Evolutionary conservation across 2,797 vertebrate species (phyloP).

Genomic region (Gallinago nigripennis): DNA sequence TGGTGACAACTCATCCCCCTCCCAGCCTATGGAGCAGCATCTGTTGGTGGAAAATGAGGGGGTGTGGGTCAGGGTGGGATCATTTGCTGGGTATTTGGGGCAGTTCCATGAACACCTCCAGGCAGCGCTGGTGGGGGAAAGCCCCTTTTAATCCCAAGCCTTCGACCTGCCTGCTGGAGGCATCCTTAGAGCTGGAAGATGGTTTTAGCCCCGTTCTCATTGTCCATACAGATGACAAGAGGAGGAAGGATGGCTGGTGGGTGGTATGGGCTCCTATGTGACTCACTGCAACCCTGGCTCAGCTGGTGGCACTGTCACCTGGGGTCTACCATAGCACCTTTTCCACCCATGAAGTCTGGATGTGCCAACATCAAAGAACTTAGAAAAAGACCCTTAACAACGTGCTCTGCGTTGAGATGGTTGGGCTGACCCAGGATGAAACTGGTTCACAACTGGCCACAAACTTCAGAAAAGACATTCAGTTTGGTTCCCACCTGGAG

Average conservation of each 20-base stretch:
- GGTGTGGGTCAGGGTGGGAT: neutral
- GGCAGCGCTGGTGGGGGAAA: neutral
- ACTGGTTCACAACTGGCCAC: neutral
- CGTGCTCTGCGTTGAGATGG: neutral
- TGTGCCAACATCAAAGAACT: neutral
- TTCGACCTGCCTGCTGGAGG: neutral
- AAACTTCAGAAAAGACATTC: neutral
- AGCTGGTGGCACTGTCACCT: neutral
- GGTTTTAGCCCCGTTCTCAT: neutral
- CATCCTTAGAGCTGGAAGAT: neutral
- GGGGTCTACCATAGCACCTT: neutral
- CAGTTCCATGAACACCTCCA: neutral
- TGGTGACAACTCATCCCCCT: fast-evolving
- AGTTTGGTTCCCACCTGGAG: neutral
- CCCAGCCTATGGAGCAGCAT: fast-evolving
- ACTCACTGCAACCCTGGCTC: neutral
- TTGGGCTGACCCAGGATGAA: neutral
- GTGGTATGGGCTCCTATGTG: neutral
- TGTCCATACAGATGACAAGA: neutral
- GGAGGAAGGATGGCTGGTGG: neutral
- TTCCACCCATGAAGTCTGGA: fast-evolving
- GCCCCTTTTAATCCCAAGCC: neutral
- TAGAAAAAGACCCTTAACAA: too few relatives aligned
- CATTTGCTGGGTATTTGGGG: neutral
- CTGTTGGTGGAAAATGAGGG: neutral